Base-by-base conservation (phyloP, 2,797 vertebrate genomes). In the Odontamblyopus rebecca region DNA sequence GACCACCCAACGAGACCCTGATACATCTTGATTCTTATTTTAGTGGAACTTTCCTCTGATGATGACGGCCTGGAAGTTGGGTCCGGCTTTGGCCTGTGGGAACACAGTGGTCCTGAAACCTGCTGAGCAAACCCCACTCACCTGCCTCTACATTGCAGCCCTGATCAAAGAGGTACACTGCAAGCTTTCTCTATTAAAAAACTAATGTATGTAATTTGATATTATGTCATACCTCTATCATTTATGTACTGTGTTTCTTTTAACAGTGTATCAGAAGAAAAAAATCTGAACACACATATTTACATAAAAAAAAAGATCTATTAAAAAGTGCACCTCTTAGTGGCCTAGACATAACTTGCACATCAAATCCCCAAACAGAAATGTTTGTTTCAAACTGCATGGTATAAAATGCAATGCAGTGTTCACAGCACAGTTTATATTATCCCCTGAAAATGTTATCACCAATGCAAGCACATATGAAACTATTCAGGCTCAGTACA, bases 31-130 rank as follows among this genome's bases (percentile, higher is more conserved):
- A 82, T 78, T 86, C 85, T 75, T 54, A 16, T 74, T 85, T 61
- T 94, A 99, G 98, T 99, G 98, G 98, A 99, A 99, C 95, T 99
- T 99, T 92, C 97, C 98, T 81, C 92, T 99, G 88, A 94, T 99
- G 94, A 99, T 99, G 98, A 97, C 96, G 83, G 96, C 96, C 54
- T 99, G 98, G 98, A 99, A 99, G 94, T 94, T 98, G 74, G 98
- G 95, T 65, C 98, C 98, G 8, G 98, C 98, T 0, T 89, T 99
- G 67, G 97, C 97, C 80, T 97, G 97, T 76, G 98, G 98, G 81
- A 99, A 99, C 93, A 98, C 98, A 19, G 95, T 99, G 62, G 92
- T 99, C 79, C 94, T 99, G 77, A 99, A 99, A 86, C 98, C 98
- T 1, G 97, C 98, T n/a, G 97, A 99, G 85, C 97, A 99, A 89